Evolutionary conservation across 1,140 invertebrate species (phyloP), one percentile per base, ranked within the genome.

Genomic region (Trinorchestia longiramus): DNA sequence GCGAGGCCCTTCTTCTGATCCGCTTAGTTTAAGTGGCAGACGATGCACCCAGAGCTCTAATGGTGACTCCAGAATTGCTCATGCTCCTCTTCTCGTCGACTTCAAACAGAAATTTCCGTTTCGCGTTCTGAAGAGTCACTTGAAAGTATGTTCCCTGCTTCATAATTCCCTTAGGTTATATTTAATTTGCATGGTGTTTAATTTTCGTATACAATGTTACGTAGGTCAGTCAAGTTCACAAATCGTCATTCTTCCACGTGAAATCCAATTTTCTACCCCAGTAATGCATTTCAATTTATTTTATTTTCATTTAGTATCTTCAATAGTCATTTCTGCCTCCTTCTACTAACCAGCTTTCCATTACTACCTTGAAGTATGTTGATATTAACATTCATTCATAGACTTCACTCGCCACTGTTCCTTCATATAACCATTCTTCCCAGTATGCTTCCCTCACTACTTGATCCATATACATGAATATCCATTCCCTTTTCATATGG

Each of bases 11-110:
- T 8, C 43, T 43, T 94, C 92, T 94, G 92, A 94, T 94, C 92
- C 8, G 92, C 92, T 94, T 94, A 94, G 92, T 94, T 43, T 94
- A 94, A 94, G 92, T 94, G 92, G 92, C 92, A 45, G 92, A 94
- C 92, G 92, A 94, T 94, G 92, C 92, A 45, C 41, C 17, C 23
- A 44, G 43, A 43, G 43, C 92, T 94, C 36, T 94, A 94, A 94
- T 94, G 92, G 92, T 94, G 92, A 44, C 92, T 94, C 92, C 92
- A 45, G 43, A 94, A 94, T 94, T 94, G 92, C 92, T 43, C 44
- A 47, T 43, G 40, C 92, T 45, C 88, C 88, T 42, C 88, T 45
- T 47, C 8, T 44, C 43, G 11, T 28, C 11, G 88, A 91, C 88
- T 91, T 91, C 19, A 91, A 91, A 43, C 15, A 44, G 88, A 91